phyloP scores from a whole-genome alignment of 2,113 vertebrate species.

The Vidua macroura region DNA sequence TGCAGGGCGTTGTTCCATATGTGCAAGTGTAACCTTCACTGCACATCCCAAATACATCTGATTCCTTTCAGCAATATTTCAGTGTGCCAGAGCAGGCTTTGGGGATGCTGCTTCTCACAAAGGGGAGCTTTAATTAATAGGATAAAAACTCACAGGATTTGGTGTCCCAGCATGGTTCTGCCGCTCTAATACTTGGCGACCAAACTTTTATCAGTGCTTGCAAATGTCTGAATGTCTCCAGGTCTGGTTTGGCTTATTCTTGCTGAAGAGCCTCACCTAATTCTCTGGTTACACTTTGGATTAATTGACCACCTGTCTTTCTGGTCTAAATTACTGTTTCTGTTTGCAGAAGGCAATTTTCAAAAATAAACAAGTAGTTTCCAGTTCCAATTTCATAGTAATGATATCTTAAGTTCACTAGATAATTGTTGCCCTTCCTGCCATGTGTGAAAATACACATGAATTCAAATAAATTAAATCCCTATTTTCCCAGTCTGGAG shows the following conservation, averaged over 20 bases:
- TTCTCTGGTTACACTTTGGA: neutral
- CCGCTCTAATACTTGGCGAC: neutral
- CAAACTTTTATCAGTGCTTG: neutral
- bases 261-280: neutral
- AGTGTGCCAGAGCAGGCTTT: neutral
- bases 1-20: neutral
- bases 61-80: no score
- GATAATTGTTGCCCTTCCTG: neutral
- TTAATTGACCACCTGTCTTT: neutral
- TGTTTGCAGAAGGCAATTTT: conserved; percentile 4
- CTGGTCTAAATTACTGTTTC: neutral
- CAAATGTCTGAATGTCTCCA: neutral
- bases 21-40: neutral
- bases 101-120: neutral
- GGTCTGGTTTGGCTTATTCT: neutral
- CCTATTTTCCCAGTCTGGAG: neutral
- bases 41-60: neutral
- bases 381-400: neutral
- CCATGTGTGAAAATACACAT: neutral
- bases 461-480: neutral
- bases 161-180: neutral
- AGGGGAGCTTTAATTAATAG: neutral
- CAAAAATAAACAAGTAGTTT: conserved; percentile 12
- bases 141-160: neutral
- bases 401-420: neutral